These are phyloP conservation scores for Drosophila parvula DNA, from an alignment of 1,140 invertebrate genomes.

Conservation along the genomic window DNA sequence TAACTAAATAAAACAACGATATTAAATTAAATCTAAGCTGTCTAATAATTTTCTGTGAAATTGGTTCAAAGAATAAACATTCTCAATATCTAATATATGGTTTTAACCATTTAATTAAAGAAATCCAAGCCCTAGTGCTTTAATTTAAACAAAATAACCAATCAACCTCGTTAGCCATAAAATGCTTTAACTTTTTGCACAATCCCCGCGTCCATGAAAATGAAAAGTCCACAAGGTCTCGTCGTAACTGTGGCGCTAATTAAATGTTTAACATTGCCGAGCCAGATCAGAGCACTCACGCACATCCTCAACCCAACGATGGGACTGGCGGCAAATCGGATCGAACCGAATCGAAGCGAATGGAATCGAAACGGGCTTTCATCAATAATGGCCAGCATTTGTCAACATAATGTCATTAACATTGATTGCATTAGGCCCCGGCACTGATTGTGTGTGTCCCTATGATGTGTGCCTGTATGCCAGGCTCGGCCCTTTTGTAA, in stretches of 20 bases:
- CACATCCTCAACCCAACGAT: background rate
- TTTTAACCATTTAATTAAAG: no score
- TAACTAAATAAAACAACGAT: no score
- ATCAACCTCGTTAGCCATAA: background rate
- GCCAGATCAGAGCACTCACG: conserved; percentile 21
- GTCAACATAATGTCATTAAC: conserved; percentile 82
- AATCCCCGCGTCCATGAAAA: background rate
- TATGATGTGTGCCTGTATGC: conserved; percentile 24
- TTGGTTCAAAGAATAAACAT: no score
- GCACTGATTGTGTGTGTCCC: conserved; percentile 65
- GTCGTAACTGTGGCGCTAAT: conserved; percentile 28
- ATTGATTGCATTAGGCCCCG: conserved; percentile 76
- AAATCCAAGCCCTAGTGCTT: background rate
- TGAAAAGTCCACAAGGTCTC: conserved; percentile 2
- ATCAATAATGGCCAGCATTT: conserved; percentile 82
- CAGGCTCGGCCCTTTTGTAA: conserved; percentile 65
- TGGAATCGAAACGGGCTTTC: conserved; percentile 54
- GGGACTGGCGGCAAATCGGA: background rate
- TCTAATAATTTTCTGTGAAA: no score
- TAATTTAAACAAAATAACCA: background rate
- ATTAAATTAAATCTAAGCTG: no score
- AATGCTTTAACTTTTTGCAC: background rate
- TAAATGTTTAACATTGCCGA: conserved; percentile 53
- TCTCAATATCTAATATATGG: no score
- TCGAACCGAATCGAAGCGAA: conserved; percentile 28